Conservation (phyloP, 2,797 vertebrate genomes). For the Epinephelus awoara region DNA sequence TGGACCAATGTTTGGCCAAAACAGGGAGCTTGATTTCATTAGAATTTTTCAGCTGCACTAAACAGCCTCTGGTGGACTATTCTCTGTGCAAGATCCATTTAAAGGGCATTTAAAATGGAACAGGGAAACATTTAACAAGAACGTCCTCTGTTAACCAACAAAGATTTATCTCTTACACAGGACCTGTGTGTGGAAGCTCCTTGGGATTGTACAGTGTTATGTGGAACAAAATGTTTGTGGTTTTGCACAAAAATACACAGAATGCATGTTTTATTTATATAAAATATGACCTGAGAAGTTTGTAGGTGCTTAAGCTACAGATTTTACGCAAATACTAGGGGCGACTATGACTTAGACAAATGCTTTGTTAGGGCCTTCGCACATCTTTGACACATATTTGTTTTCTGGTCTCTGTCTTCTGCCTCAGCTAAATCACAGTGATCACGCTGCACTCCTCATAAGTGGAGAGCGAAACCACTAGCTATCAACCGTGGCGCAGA, state of each 20-base stretch:
- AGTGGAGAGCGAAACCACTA: slow-evolving; percentile 62
- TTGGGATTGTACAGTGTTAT: not conserved
- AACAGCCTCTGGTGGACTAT: slow-evolving; percentile 56
- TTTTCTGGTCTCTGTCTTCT: slow-evolving; percentile 9
- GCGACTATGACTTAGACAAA: not conserved
- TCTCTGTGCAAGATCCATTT: slow-evolving; percentile 47
- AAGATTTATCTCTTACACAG: slow-evolving; percentile 43
- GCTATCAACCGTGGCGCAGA: slow-evolving; percentile 28
- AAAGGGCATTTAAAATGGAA: slow-evolving; percentile 53
- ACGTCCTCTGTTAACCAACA: slow-evolving; percentile 25
- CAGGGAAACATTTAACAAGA: slow-evolving; percentile 35
- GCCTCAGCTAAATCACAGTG: slow-evolving; percentile 48
- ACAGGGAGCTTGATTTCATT: slow-evolving; percentile 64
- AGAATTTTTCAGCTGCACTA: slow-evolving; percentile 42
- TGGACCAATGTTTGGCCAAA: slow-evolving; percentile 52
- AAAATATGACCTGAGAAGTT: not conserved
- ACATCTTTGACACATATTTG: slow-evolving; percentile 10
- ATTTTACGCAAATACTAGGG: too few species aligned
- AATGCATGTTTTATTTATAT: not conserved
- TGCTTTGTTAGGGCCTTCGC: not conserved
- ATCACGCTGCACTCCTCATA: slow-evolving; percentile 41
- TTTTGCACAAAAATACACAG: not conserved
- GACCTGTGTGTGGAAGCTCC: slow-evolving; percentile 17
- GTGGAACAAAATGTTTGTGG: not conserved
- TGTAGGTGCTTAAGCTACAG: not conserved